phyloP scores from a whole-genome alignment of 2,113 vertebrate genomes.

The Leiothrix lutea region DNA sequence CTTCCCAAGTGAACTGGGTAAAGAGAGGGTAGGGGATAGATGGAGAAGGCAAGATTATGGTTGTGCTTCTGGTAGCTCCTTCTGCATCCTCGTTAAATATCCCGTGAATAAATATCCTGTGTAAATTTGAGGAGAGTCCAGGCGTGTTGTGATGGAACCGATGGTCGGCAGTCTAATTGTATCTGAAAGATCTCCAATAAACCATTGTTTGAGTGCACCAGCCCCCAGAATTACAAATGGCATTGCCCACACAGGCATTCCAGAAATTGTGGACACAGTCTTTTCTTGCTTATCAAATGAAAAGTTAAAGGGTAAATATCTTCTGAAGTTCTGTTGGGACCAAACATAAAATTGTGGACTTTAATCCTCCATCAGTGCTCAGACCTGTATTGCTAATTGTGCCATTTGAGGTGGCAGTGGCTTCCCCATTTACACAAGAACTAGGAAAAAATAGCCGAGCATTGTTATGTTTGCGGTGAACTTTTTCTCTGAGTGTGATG shows the following conservation, averaged over 20 bases:
- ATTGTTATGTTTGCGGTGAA: neutral
- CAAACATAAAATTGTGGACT: neutral
- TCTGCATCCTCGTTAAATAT: neutral
- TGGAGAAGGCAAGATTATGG: neutral
- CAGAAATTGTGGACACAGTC: neutral
- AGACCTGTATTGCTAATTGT: neutral
- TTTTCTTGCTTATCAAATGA: neutral
- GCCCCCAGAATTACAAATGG: conserved; percentile 4
- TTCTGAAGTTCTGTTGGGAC: neutral
- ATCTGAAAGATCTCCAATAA: conserved; percentile 33
- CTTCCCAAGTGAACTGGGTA: neutral
- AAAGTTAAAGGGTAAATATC: neutral
- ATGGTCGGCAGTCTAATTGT: conserved; percentile 17
- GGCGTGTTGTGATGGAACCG: neutral
- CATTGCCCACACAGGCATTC: conserved; percentile 37
- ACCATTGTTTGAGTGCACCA: conserved; percentile 25
- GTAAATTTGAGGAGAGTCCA: neutral
- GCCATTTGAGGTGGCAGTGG: neutral
- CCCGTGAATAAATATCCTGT: neutral
- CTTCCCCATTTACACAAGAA: neutral
- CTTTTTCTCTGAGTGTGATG: neutral
- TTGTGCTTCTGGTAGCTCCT: neutral
- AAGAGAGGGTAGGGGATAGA: neutral
- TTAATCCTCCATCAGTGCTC: neutral
- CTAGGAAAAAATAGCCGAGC: neutral